Base-by-base conservation (phyloP, 2,113 vertebrate species). In the Amphiprion ocellaris region DNA sequence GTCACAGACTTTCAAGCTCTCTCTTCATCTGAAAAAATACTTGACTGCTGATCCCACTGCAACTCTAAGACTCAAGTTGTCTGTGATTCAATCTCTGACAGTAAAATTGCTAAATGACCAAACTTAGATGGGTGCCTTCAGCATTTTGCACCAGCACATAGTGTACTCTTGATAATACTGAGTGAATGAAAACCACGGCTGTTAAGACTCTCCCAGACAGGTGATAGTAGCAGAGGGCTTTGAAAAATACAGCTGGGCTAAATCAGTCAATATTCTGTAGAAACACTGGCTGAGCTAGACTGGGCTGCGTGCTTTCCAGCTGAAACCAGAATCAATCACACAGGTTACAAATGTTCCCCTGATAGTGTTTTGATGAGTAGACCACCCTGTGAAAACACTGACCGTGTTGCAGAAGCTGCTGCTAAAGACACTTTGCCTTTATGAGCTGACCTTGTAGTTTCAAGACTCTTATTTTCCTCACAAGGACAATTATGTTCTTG, bases 301-400 rank as follows among this genome's bases (percentile, higher is more conserved):
- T 52, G 60, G n/a, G 69, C 24, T 69, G 66, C 19, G 33, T 56
- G 52, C 46, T 66, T 58, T 62, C 54, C 66, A 47, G 52, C 64
- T 67, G 65, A 64, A 72, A 71, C 74, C 63, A 74, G 54, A 72
- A 60, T 67, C 74, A 77, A 41, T 82, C 61, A 82, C 66, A 50
- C 47, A 11, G 37, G 62, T 24, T 56, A 39, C 67, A 52, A 63
- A 80, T 47, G 58, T 47, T 64, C 64, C 46, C 39, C 44, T 12
- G 60, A 78, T 65, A 19, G 61, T 28, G 39, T 67, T 66, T 0
- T 77, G 47, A 84, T 50, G 68, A 62, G 37, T 47, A 15, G 56
- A 65, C 30, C 33, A 16, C 47, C 60, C 5, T 69, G 26, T 65
- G n/a, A 17, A 77, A 81, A 67, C 16, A 74, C 23, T 5, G 2